Evolutionary conservation across 2,797 vertebrate genomes (phyloP), one percentile per base, ranked within the genome.

Genomic region (Thaleichthys pacificus): DNA sequence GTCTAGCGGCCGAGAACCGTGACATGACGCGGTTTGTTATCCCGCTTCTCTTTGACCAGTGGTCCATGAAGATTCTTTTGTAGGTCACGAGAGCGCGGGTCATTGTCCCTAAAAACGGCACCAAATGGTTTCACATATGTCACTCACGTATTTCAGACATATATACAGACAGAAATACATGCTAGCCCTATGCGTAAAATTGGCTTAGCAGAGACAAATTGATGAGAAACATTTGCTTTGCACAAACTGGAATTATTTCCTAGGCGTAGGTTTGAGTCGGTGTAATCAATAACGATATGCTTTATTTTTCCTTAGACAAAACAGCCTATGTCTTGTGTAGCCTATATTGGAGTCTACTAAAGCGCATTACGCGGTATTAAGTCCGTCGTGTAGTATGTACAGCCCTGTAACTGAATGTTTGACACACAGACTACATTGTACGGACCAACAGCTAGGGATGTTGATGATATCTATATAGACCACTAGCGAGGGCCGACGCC

Each of bases 11-110:
- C 79, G 80, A 71, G 78, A 84, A 81, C 84, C 82, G 72, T 79
- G 84, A 78, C 85, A 80, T 82, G 86, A 87, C 88, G 87, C 85
- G 83, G 86, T 66, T 83, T 81, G 86, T 84, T 87, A 85, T 90
- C 85, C 85, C 88, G 84, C 88, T 84, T 83, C 81, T 88, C 83
- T 86, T 76, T 88, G 90, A 79, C 74, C 88, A 90, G 63, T 90
- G 88, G 88, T 81, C 87, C 91, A 79, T 91, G 89, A 91, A 81
- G 67, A 89, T 87, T 74, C 86, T 87, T 92, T 92, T 91, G 88
- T 90, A 88, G 91, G 91, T 92, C 91, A 91, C 86, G 80, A 80
- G 86, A 85, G 84, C 81, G 69, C 72, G 79, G 81, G 84, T 87
- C 91, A 89, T 89, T 90, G 90, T 92, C 86, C 87, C 70, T 72